Evolutionary conservation across 1,140 invertebrate genomes (phyloP).

Genomic region (Papilio machaon): DNA sequence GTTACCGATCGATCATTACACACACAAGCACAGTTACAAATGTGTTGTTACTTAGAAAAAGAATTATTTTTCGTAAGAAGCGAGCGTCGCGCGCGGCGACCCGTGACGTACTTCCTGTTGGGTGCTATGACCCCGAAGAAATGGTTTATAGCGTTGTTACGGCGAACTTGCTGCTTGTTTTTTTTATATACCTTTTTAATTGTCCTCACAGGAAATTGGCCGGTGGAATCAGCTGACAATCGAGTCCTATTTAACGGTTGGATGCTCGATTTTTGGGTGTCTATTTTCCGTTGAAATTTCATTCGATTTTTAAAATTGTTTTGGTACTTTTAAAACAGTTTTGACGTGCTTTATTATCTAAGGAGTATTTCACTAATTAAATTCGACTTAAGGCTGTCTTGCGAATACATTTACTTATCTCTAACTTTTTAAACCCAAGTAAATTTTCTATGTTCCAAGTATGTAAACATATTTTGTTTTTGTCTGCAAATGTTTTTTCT

Average conservation of each 20-base stretch:
- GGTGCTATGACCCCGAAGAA: constrained; percentile 79
- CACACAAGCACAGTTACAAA: constrained; percentile 43
- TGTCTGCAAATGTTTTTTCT: too few relatives aligned
- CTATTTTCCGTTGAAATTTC: constrained; percentile 30
- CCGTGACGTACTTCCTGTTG: constrained; percentile 75
- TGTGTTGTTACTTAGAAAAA: constrained; percentile 75
- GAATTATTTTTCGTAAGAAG: constrained; percentile 77
- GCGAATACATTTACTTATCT: background rate
- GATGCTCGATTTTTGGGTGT: constrained; percentile 36
- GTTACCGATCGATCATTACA: background rate
- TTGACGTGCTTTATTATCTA: background rate
- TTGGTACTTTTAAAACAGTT: background rate
- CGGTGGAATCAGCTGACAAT: constrained; percentile 58
- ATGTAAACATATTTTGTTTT: too few relatives aligned
- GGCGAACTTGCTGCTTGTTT: constrained; percentile 62
- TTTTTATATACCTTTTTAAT: constrained; percentile 66
- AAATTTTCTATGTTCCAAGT: too few relatives aligned
- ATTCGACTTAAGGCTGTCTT: background rate
- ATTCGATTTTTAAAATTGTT: constrained; percentile 3
- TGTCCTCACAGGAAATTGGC: constrained; percentile 74
- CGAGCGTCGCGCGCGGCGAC: constrained; percentile 67
- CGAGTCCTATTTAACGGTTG: constrained; percentile 66
- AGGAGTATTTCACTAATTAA: background rate
- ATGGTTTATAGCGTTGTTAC: constrained; percentile 58
- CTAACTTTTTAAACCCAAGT: too few relatives aligned